Evolutionary conservation across 23 tunicate genomes (phyloP).

Genomic region (Corella eumyota): DNA sequence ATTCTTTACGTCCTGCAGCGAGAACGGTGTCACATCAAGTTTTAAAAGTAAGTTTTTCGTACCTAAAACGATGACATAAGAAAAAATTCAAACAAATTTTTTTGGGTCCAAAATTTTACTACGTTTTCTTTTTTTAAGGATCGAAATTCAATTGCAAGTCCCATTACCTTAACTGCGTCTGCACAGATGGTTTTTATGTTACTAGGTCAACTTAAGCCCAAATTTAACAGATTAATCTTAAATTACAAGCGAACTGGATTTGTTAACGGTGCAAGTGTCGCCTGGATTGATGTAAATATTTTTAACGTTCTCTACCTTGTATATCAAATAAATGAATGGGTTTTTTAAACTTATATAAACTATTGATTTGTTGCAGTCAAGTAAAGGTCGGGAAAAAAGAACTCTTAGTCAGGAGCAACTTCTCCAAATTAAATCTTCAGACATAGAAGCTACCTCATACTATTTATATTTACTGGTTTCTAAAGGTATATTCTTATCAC

Average conservation of each 20-base stretch:
- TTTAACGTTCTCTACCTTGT: too few species aligned
- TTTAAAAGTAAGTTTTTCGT: too few species aligned
- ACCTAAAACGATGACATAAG: too few species aligned
- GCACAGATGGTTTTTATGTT: background rate
- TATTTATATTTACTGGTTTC: conserved; percentile 3
- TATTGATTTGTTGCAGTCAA: conserved; percentile 1
- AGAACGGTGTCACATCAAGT: too few species aligned
- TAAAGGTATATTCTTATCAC: conserved; percentile 15
- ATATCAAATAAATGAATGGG: too few species aligned
- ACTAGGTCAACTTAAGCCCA: background rate
- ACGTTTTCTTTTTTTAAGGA: background rate
- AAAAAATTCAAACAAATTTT: too few species aligned
- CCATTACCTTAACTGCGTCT: conserved; percentile 23
- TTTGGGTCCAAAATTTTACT: too few species aligned
- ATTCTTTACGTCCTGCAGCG: too few species aligned
- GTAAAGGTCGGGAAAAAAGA: background rate
- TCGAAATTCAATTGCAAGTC: conserved; percentile 8
- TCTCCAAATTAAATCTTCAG: conserved; percentile 14
- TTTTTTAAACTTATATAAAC: too few species aligned
- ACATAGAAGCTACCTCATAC: conserved; percentile 45
- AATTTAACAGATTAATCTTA: background rate
- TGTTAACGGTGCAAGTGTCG: background rate
- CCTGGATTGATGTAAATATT: too few species aligned
- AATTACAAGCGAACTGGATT: background rate
- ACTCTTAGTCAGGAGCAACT: background rate